A percentile compares a stretch with the other conserved stretches of the same genome.
phyloP scores from a whole-genome alignment of 2,797 vertebrate genomes.

The Danio tinwini region DNA sequence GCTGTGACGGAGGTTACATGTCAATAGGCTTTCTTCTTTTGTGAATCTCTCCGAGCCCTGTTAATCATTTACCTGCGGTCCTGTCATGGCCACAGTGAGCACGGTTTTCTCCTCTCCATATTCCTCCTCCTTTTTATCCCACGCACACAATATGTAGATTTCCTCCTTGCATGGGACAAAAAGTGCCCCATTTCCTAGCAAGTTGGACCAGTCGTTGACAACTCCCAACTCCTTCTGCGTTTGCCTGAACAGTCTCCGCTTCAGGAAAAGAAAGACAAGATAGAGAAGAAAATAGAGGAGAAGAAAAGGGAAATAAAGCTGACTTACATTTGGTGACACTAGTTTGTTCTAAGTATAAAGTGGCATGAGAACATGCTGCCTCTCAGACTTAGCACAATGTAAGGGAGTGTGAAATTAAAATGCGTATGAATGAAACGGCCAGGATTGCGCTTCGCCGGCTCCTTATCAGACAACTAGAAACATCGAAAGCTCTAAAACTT shows the following conservation, averaged over 20 bases:
- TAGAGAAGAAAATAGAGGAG: conserved; percentile 16
- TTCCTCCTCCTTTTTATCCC: conserved; percentile 25
- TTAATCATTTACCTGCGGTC: conserved; percentile 37
- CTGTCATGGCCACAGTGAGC: not conserved
- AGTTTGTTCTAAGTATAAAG: conserved; percentile 76
- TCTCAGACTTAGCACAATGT: conserved; percentile 82
- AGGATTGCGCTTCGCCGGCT: conserved; percentile 76
- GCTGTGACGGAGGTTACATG: conserved; percentile 36
- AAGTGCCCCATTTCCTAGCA: conserved; percentile 83
- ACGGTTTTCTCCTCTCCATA: not conserved
- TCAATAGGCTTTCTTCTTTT: conserved; percentile 33
- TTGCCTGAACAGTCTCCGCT: conserved; percentile 79
- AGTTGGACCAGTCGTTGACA: conserved; percentile 78
- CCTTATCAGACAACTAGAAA: conserved; percentile 85
- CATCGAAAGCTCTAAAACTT: conserved; percentile 83
- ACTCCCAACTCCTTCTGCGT: conserved; percentile 85
- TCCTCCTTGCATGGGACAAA: conserved; percentile 87
- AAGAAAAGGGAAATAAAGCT: conserved; percentile 71
- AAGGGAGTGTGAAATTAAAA: conserved; percentile 85
- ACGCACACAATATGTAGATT: conserved; percentile 80
- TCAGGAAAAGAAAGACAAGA: conserved; percentile 56
- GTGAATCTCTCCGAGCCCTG: conserved; percentile 28
- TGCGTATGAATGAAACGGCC: conserved; percentile 75
- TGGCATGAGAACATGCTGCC: conserved; percentile 80
- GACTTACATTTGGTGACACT: conserved; percentile 75